Base-by-base conservation (phyloP, 2,888 invertebrate species). In the Dioctria rufipes region DNA sequence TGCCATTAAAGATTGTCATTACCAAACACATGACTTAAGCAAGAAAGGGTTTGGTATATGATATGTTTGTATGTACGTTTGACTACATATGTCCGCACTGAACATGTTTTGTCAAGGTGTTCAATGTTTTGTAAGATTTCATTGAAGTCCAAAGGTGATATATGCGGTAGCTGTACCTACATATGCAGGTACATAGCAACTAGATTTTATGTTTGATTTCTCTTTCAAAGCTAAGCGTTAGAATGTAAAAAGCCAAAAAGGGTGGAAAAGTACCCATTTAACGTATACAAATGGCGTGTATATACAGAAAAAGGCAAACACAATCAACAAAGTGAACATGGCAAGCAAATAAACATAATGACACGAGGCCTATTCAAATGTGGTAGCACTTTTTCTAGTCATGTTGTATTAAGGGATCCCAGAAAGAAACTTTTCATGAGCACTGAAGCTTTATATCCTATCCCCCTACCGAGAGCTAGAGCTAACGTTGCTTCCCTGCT, bases 331-430 rank as follows among this genome's bases (percentile, higher is more conserved):
- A 71, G 78, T 63, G 78, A 75, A 71, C 80, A 80, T 75, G 79
- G 66, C 60, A 60, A 49, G 81, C 80, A 81, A 81, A 81, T 81
- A 81, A 81, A 81, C 69, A 81, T 77, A 80, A 77, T 80, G 77
- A 67, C 69, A 78, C 46, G 69, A 77, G 79, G 77, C 81, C 81
- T 80, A 81, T 80, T 81, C 81, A 80, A 81, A 82, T 82, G 82
- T 69, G 80, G 73, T 54, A 73, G 51, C 80, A 80, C 40, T 79
- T 81, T 81, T 61, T 75, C 51, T 65, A 82, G 80, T 80, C 82
- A 80, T 80, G 80, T 80, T 78, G 78, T 82, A 80, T 80, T 80
- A 82, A 73, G 37, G 60, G 73, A 51, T 63, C 58, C 43, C 71
- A 60, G 65, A 49, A 81, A 73, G 69, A 58, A 42, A 43, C 66